Percentiles rank a stretch among this genome's conserved stretches.
phyloP scores from a whole-genome alignment of 2,797 vertebrate species.

The Rhinatrema bivittatum region DNA sequence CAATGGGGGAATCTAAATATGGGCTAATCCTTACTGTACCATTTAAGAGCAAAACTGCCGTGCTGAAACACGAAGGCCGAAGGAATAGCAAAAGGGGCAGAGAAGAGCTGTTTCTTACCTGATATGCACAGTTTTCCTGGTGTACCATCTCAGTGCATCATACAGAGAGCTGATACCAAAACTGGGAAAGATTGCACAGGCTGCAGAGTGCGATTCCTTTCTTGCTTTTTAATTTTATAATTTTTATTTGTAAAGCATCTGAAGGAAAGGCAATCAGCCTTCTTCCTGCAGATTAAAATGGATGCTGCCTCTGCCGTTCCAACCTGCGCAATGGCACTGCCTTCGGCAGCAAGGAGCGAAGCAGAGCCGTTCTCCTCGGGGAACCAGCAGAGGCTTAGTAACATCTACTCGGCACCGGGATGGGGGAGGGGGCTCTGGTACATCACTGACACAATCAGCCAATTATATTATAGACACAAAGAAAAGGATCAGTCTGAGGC shows the following conservation, averaged over 20 bases:
- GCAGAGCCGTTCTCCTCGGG: constrained; percentile 47
- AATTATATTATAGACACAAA: constrained; percentile 54
- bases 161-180: constrained; percentile 52
- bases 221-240: no score
- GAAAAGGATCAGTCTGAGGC: constrained; percentile 36
- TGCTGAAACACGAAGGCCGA: constrained; percentile 31
- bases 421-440: constrained; percentile 40
- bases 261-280: constrained; percentile 26
- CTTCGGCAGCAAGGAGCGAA: constrained; percentile 42
- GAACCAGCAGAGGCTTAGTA: constrained; percentile 36
- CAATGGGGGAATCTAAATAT: no score
- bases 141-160: constrained; percentile 94
- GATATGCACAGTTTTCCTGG: constrained; percentile 90
- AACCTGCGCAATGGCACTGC: constrained; percentile 58
- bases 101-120: constrained; percentile 61
- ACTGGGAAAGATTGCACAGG: constrained; percentile 14
- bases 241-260: constrained; percentile 27
- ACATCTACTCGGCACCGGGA: constrained; percentile 26
- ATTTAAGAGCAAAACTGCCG: no score
- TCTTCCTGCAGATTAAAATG: constrained; percentile 56
- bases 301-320: constrained; percentile 51
- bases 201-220: constrained; percentile 8
- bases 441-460: constrained; percentile 55
- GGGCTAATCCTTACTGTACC: no score
- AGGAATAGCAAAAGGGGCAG: no score